Base-by-base conservation (phyloP, 2,797 vertebrate species). In the Crenuchus spilurus region DNA sequence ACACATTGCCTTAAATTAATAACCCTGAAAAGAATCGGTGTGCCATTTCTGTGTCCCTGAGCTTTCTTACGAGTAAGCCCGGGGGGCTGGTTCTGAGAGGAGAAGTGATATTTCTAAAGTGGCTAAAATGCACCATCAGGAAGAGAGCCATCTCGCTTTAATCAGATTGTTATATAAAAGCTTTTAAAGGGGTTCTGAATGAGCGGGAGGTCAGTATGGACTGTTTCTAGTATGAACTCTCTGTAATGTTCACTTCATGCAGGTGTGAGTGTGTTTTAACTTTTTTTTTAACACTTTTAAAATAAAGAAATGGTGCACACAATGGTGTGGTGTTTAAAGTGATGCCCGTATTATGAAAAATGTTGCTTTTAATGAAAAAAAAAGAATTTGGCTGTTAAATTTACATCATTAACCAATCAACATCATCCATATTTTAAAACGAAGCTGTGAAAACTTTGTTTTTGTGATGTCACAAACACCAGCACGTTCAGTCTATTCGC, bases 31-130 rank as follows among this genome's bases (percentile, higher is more conserved):
- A 31, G 62, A 41, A 64, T 20, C 62, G 1, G 7, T 51, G 18
- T 48, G 63, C 31, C 13, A 68, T 68, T 74, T 60, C 18, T 14
- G 44, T 3, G 39, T n/a, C 26, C 44, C 41, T 0, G 54, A 7
- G 33, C 24, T 60, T 48, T 30, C 37, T 31, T 51, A 61, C 55
- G 54, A 28, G 35, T 54, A 64, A 41, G 20, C 64, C 52, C 18
- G 57, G 28, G n/a, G 26, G 77, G 61, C 46, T 49, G 52, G 20
- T 60, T 70, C 65, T 70, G 18, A 70, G 35, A 65, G 44, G 46
- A 65, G 13, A 42, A 64, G 74, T 74, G 70, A 70, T 70, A 71
- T 35, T 66, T 79, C 51, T 60, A 66, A 64, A 78, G 26, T 70
- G 72, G 51, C 13, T 48, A 60, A 70, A 66, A 64, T 66, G 61